Evolutionary conservation across 2,113 vertebrate species (phyloP).

Genomic region (Lota lota): DNA sequence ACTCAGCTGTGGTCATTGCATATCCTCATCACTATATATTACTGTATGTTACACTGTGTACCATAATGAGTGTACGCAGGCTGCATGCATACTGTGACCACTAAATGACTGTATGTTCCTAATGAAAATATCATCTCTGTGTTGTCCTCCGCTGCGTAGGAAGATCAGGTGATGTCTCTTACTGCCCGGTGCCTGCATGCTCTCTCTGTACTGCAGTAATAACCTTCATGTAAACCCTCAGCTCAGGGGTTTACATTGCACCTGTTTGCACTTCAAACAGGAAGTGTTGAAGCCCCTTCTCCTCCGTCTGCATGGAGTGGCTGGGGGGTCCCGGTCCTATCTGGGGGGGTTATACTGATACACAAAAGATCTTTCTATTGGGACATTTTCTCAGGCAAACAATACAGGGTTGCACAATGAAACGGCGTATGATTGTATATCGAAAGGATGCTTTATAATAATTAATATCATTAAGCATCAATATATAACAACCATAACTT

Average conservation of each 20-base stretch:
- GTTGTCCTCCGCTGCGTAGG: conserved; percentile 79
- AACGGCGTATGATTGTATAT: background rate
- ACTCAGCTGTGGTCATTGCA: no score
- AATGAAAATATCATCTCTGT: conserved; percentile 32
- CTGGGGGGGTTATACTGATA: background rate
- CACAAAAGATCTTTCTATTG: conserved; percentile 8
- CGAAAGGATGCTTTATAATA: no score
- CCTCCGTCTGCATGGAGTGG: conserved; percentile 37
- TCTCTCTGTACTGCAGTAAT: conserved; percentile 16
- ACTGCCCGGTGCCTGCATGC: conserved; percentile 26
- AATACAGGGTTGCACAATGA: conserved; percentile 9
- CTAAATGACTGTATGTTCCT: conserved; percentile 15
- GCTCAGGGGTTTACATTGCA: conserved; percentile 54
- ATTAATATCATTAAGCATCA: no score
- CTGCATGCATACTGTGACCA: no score
- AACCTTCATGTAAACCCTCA: background rate
- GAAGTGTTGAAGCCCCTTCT: conserved; percentile 15
- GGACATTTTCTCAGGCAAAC: no score
- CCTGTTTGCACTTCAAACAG: conserved; percentile 65
- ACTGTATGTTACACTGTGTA: no score
- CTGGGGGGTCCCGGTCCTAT: background rate
- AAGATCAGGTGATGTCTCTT: conserved; percentile 89
- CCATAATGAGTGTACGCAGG: no score
- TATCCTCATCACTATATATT: no score
- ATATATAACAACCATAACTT: no score